Evolutionary conservation across 2,113 vertebrate species (phyloP).

Genomic region (Emydocephalus ijimae): DNA sequence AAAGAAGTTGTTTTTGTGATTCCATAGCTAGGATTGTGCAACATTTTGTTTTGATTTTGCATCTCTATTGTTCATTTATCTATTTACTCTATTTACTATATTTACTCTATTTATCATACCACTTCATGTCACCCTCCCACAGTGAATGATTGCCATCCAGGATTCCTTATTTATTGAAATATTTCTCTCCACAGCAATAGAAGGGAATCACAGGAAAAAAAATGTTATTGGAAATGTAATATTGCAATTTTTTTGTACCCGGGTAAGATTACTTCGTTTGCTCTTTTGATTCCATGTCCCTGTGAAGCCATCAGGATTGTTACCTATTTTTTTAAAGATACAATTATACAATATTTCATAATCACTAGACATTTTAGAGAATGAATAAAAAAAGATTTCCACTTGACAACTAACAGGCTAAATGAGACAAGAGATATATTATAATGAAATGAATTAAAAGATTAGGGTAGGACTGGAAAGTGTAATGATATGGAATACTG

Average conservation of each 20-base stretch:
- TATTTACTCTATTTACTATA: too few species aligned
- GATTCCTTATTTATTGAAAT: not conserved
- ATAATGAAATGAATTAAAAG: slow-evolving; percentile 16
- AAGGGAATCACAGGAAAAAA: not conserved
- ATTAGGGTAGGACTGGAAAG: slow-evolving; percentile 4
- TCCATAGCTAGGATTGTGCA: not conserved
- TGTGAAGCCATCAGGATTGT: not conserved
- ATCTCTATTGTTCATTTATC: not conserved
- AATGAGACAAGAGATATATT: not conserved
- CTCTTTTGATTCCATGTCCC: not conserved
- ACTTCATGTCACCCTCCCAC: not conserved
- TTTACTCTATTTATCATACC: not conserved
- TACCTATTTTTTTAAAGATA: not conserved
- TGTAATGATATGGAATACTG: not conserved
- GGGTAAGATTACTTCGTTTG: not conserved
- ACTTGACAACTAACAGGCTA: slow-evolving; percentile 11
- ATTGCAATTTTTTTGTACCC: not conserved
- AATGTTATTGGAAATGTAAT: not conserved
- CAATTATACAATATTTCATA: not conserved
- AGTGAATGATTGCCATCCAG: not conserved
- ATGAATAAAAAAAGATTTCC: not conserved
- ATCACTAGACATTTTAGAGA: not conserved
- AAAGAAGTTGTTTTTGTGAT: not conserved
- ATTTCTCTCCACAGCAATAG: not conserved
- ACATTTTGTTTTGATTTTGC: not conserved